Evolutionary conservation across 2,888 invertebrate species (phyloP).

Genomic region (Nomada flava): DNA sequence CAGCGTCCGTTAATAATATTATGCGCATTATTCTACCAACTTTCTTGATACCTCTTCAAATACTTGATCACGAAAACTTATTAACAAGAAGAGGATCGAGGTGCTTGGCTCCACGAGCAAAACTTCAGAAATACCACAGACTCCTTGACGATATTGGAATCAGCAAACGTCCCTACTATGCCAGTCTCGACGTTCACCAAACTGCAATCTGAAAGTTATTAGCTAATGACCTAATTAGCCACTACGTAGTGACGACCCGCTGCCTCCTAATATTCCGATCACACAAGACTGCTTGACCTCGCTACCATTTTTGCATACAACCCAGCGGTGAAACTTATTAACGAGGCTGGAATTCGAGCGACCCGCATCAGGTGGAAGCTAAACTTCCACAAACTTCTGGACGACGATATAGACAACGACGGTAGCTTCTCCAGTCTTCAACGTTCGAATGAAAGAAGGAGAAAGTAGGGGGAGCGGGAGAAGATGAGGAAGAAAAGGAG

Average conservation of each 20-base stretch:
- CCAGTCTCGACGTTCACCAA: neutral
- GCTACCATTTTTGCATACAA: neutral
- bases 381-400: neutral
- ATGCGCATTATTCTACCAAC: neutral
- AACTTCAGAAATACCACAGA: neutral
- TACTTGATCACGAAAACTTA: constrained; percentile 7
- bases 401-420: constrained; percentile 10
- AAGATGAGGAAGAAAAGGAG: neutral
- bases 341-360: constrained; percentile 1
- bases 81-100: neutral
- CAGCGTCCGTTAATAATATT: neutral
- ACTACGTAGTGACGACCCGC: constrained; percentile 2
- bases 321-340: constrained; percentile 1
- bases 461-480: neutral
- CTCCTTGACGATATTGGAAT: constrained; percentile 14
- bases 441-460: neutral
- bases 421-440: neutral
- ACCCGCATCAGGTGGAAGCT: neutral
- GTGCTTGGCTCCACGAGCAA: neutral
- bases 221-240: constrained; percentile 35
- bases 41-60: neutral
- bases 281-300: neutral
- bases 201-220: constrained; percentile 28
- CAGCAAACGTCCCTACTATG: neutral
- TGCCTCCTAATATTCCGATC: constrained; percentile 6